These are phyloP conservation scores for Microchirus variegatus DNA, from an alignment of 2,797 vertebrate species.

Conservation along the genomic window DNA sequence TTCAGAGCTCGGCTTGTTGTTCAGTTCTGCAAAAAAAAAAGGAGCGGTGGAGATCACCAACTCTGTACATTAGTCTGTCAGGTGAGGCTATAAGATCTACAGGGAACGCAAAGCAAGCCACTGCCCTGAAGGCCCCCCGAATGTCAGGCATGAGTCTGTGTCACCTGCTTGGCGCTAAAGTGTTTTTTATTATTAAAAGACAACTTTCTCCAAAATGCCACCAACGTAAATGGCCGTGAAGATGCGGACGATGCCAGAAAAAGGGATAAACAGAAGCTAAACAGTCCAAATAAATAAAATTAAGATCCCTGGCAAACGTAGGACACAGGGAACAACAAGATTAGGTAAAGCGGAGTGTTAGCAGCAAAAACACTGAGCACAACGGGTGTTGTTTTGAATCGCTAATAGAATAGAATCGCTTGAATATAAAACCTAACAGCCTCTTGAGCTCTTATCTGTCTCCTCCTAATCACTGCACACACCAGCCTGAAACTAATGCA, in stretches of 20 bases:
- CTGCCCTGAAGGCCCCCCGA: not conserved
- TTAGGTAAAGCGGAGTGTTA: not conserved
- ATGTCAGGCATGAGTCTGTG: not conserved
- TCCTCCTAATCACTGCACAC: slow-evolving; percentile 6
- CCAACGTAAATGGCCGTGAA: too few relatives aligned
- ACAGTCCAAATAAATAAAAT: slow-evolving; percentile 9
- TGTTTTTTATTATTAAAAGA: too few relatives aligned
- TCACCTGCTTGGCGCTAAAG: not conserved
- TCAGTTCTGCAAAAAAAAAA: slow-evolving; percentile 13
- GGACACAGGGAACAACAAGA: slow-evolving; percentile 5
- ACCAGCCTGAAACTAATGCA: not conserved
- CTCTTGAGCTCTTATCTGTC: not conserved
- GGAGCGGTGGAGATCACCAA: not conserved
- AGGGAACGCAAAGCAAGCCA: not conserved
- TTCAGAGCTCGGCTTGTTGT: slow-evolving; percentile 5
- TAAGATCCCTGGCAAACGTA: not conserved
- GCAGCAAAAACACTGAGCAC: too few relatives aligned
- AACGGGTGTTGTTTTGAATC: too few relatives aligned
- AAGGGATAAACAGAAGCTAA: slow-evolving; percentile 3
- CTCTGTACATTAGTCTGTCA: not conserved
- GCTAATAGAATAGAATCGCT: too few relatives aligned
- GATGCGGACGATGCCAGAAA: too few relatives aligned
- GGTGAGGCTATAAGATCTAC: not conserved
- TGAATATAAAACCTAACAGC: too few relatives aligned
- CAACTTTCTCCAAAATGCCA: too few relatives aligned